Evolutionary conservation across 2,888 invertebrate genomes (phyloP), one percentile per base, ranked within the genome.

Genomic region (Anthophora plumipes): DNA sequence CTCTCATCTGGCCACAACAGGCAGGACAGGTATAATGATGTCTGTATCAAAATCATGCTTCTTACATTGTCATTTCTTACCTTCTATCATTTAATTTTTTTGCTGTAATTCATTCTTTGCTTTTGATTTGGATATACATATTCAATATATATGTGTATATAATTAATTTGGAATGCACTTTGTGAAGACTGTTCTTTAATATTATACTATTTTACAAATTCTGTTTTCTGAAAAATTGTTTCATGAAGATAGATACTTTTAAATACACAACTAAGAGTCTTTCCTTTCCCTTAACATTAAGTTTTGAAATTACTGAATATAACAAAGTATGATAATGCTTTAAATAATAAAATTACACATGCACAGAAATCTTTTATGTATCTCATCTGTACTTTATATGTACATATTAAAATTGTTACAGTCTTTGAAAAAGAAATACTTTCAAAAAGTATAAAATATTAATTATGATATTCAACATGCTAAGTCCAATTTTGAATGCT

Each of bases 1-100:
- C 92, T 93, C 89, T 92, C 92, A 90, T 93, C 92, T 91, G 90
- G 92, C 92, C 92, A 93, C 90, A 91, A 91, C 90, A 93, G 92
- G 92, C 93, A 93, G 93, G 93, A 93, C 93, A 93, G 93, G 93
- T 93, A 93, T 92, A 92, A 93, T 91, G 92, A 93, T 93, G 93
- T 93, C 93, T 92, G 93, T 93, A 93, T 93, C 93, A 91, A 92
- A 92, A 92, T 92, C 92, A 93, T 91, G 93, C 93, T 93, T 93
- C 77, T 90, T 90, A 89, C 88, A 90, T 89, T 89, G 87, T 86
- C 89, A 91, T 88, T 84, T 85, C 82, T 87, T 87, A 85, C 50
- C 76, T 76, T 78, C 54, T 79, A 67, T 63, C 76, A 70, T 84
- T 86, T 72, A 67, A 67, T 75, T 84, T 77, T 59, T 78, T 82